Conservation (phyloP, 2,113 vertebrate species). For the Scopus umbretta region DNA sequence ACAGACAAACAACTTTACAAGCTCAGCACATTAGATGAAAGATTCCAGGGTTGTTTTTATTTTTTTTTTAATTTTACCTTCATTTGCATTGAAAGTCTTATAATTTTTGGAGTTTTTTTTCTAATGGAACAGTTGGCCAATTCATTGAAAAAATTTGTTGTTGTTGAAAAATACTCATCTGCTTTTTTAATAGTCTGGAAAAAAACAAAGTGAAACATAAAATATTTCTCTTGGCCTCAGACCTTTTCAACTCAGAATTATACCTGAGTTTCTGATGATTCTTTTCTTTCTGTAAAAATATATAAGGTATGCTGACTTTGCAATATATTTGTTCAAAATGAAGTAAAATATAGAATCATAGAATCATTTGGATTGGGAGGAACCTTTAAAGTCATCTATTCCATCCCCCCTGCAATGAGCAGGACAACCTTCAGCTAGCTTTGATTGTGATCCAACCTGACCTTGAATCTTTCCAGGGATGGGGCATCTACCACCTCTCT, state of each 20-base stretch:
- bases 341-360: background rate
- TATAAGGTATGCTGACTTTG: background rate
- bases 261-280: background rate
- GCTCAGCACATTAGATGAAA: background rate
- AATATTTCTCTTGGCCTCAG: background rate
- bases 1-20: background rate
- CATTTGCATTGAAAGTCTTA: background rate
- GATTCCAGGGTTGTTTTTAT: background rate
- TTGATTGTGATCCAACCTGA: background rate
- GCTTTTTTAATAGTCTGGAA: background rate
- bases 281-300: background rate
- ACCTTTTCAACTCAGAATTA: background rate
- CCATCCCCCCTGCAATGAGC: background rate
- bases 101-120: background rate
- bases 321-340: background rate
- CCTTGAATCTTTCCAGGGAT: too few relatives aligned
- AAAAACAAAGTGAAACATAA: background rate
- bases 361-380: background rate
- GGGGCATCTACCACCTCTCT: too few relatives aligned
- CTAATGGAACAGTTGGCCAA: background rate
- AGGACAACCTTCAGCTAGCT: background rate
- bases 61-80: background rate
- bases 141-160: background rate
- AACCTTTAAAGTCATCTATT: background rate
- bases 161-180: background rate